phyloP scores from a whole-genome alignment of 2,797 vertebrate genomes.

The Natrix natrix region DNA sequence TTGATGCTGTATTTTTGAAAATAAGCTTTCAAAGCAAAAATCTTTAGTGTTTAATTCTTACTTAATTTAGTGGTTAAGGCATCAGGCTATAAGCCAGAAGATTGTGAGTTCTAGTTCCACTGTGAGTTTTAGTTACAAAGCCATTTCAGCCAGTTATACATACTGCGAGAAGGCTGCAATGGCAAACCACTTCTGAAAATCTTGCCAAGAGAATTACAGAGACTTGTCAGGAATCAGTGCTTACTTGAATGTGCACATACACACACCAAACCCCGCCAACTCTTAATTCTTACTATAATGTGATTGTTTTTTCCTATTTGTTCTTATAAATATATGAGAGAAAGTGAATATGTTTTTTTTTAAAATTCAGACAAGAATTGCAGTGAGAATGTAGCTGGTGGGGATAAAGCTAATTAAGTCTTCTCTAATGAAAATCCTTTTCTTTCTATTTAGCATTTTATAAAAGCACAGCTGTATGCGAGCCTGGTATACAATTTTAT shows the following conservation, averaged over 20 bases:
- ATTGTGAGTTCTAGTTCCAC: background rate
- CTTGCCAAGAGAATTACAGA: background rate
- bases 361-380: background rate
- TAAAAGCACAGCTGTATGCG: background rate
- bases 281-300: background rate
- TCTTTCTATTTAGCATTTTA: background rate
- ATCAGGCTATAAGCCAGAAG: background rate
- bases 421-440: background rate
- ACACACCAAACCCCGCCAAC: background rate
- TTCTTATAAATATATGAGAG: background rate
- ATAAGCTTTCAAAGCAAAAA: background rate
- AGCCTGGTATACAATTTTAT: too few relatives aligned
- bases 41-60: background rate
- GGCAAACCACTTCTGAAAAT: background rate
- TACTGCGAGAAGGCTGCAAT: background rate
- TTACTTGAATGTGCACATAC: background rate
- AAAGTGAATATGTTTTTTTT: background rate
- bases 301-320: background rate
- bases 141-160: background rate
- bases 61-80: background rate
- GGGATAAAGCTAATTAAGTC: background rate
- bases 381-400: background rate
- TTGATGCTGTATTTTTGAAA: background rate
- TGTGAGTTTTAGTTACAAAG: background rate
- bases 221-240: background rate